These are phyloP conservation scores for Scartelaos histophorus DNA, from an alignment of 2,113 vertebrate species.

Conservation along the genomic window DNA sequence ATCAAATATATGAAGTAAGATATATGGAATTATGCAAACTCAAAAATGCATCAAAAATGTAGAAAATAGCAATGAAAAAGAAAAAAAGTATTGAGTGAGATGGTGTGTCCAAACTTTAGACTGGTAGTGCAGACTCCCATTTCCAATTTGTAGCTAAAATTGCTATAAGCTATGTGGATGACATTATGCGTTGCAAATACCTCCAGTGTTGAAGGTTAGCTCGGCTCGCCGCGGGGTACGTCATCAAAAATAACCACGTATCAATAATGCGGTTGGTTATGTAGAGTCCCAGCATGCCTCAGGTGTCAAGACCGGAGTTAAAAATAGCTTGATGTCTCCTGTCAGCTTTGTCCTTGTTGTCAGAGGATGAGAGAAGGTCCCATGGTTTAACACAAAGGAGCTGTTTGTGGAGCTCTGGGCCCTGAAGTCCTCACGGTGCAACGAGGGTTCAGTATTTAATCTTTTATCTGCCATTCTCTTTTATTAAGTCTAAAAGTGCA, in stretches of 20 bases:
- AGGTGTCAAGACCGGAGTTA: constrained; percentile 19
- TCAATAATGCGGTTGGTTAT: constrained; percentile 6
- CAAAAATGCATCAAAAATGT: too few relatives aligned
- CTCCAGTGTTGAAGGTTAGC: constrained; percentile 18
- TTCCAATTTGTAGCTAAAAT: constrained; percentile 1
- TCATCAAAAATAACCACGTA: constrained; percentile 21
- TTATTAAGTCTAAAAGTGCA: too few relatives aligned
- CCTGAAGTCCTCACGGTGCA: too few relatives aligned
- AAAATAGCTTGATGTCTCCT: constrained; percentile 7
- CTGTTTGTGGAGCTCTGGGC: too few relatives aligned
- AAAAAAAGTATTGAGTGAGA: too few relatives aligned
- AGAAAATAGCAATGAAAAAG: too few relatives aligned
- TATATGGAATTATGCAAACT: too few relatives aligned
- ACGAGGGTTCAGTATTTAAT: too few relatives aligned
- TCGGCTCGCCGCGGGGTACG: neutral
- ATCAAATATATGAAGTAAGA: too few relatives aligned
- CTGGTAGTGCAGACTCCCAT: too few relatives aligned
- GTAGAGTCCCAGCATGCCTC: constrained; percentile 18
- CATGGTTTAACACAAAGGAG: neutral
- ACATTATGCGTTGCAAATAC: constrained; percentile 5
- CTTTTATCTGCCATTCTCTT: too few relatives aligned
- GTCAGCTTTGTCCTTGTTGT: constrained; percentile 25
- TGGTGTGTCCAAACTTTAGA: too few relatives aligned
- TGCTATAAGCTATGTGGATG: neutral
- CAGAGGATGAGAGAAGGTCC: neutral